Evolutionary conservation across 30 jellyfish, hydroid and myxozoan species (phyloP).

Genomic region (Haliclystus octoradiatus): DNA sequence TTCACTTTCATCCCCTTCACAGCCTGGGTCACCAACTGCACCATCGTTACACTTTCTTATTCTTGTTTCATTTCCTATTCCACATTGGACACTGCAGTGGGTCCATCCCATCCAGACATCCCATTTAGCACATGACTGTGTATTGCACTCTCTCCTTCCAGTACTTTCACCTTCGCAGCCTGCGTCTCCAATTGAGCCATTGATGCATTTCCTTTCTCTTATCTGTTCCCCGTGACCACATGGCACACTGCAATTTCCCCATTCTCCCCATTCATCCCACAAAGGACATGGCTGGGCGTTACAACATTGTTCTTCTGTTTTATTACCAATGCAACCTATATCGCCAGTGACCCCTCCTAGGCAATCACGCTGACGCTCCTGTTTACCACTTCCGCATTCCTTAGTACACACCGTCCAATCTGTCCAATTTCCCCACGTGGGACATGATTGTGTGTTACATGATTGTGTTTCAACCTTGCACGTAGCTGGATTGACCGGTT

Average conservation of each 20-base stretch:
- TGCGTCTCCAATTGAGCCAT: neutral
- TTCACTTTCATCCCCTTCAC: neutral
- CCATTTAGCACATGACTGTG: neutral
- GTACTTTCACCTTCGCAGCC: neutral
- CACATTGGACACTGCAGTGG: neutral
- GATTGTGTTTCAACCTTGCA: too few species aligned
- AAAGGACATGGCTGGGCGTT: neutral
- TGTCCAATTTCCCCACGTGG: neutral
- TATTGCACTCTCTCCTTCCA: neutral
- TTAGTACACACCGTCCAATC: neutral
- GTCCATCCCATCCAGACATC: neutral
- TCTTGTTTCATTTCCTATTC: neutral
- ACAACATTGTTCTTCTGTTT: neutral
- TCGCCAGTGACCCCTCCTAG: neutral
- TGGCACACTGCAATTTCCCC: neutral
- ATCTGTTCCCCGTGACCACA: neutral
- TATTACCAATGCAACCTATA: neutral
- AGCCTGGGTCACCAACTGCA: neutral
- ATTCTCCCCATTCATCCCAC: neutral
- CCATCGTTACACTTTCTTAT: neutral
- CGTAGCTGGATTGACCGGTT: too few species aligned
- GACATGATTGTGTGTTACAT: neutral
- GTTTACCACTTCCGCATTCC: neutral
- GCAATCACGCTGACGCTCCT: neutral
- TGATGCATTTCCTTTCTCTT: neutral